These are phyloP conservation scores for Syrista parreyssii DNA, from an alignment of 2,888 invertebrate genomes.

Conservation along the genomic window DNA sequence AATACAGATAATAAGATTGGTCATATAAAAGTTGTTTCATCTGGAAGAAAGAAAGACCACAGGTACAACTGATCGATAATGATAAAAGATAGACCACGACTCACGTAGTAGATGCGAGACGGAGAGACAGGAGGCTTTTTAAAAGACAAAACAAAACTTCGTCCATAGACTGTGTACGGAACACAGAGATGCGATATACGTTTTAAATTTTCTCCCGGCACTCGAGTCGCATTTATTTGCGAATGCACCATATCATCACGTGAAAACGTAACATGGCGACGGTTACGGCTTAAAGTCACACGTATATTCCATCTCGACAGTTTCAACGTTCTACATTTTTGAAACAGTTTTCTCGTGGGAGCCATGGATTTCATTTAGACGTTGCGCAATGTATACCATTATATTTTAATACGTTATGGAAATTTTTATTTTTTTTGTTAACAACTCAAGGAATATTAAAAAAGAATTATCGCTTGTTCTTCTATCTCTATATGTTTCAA, in stretches of 20 bases:
- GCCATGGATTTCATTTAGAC: neutral
- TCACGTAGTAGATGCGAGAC: too few relatives aligned
- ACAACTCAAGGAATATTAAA: neutral
- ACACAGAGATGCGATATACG: neutral
- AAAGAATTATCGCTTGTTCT: neutral
- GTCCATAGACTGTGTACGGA: too few relatives aligned
- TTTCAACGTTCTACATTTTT: neutral
- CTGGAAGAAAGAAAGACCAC: slow-evolving; percentile 18
- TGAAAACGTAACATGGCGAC: neutral
- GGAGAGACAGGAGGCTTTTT: too few relatives aligned
- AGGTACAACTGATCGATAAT: slow-evolving; percentile 25
- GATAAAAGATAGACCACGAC: slow-evolving; percentile 22
- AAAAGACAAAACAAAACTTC: neutral
- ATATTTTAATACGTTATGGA: neutral
- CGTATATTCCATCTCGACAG: neutral
- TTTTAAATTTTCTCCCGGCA: neutral
- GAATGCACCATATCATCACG: neutral
- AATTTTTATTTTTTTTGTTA: neutral
- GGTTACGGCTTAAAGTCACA: neutral
- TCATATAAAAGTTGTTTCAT: slow-evolving; percentile 34
- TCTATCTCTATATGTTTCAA: neutral
- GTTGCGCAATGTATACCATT: neutral
- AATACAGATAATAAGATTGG: slow-evolving; percentile 31
- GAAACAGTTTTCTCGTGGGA: neutral
- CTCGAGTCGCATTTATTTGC: neutral